phyloP scores from a whole-genome alignment of 2,888 invertebrate species.

The Drosophila suboccidentalis region DNA sequence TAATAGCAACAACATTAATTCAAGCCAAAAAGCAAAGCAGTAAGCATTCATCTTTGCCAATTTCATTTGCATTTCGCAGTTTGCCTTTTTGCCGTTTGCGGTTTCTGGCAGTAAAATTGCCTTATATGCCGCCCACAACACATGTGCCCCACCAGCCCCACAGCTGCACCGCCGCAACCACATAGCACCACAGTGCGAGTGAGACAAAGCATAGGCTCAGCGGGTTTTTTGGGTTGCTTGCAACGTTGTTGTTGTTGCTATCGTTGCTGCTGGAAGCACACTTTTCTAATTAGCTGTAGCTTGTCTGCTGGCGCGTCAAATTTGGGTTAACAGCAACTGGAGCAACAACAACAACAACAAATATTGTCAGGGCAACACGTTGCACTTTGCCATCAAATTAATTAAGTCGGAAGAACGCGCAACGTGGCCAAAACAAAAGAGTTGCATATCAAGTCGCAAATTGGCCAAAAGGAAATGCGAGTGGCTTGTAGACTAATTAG shows the following conservation, averaged over 20 bases:
- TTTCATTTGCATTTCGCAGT: slow-evolving; percentile 75
- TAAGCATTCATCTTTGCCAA: slow-evolving; percentile 65
- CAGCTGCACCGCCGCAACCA: background rate
- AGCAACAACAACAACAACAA: slow-evolving; percentile 27
- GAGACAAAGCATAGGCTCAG: slow-evolving; percentile 24
- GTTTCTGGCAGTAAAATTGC: slow-evolving; percentile 39
- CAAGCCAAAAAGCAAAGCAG: slow-evolving; percentile 36
- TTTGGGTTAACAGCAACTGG: slow-evolving; percentile 63
- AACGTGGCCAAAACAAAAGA: slow-evolving; percentile 7
- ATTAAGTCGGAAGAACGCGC: slow-evolving; percentile 67
- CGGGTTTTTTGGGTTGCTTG: slow-evolving; percentile 8
- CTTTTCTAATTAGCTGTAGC: slow-evolving; percentile 73
- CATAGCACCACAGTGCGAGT: background rate
- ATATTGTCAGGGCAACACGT: slow-evolving; percentile 44
- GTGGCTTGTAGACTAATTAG: slow-evolving; percentile 64
- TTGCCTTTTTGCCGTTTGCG: slow-evolving; percentile 26
- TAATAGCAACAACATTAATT: slow-evolving; percentile 2
- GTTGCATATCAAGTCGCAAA: slow-evolving; percentile 10
- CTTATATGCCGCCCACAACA: slow-evolving; percentile 51
- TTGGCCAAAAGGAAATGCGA: slow-evolving; percentile 23
- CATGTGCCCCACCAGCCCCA: background rate
- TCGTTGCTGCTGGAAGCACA: slow-evolving; percentile 51
- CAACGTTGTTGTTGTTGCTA: no score
- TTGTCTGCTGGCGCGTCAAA: slow-evolving; percentile 55
- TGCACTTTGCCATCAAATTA: slow-evolving; percentile 77